Percentiles rank a stretch among this genome's conserved stretches.
Conservation (phyloP, 2,797 vertebrate genomes). For the Oryzias sinensis region DNA sequence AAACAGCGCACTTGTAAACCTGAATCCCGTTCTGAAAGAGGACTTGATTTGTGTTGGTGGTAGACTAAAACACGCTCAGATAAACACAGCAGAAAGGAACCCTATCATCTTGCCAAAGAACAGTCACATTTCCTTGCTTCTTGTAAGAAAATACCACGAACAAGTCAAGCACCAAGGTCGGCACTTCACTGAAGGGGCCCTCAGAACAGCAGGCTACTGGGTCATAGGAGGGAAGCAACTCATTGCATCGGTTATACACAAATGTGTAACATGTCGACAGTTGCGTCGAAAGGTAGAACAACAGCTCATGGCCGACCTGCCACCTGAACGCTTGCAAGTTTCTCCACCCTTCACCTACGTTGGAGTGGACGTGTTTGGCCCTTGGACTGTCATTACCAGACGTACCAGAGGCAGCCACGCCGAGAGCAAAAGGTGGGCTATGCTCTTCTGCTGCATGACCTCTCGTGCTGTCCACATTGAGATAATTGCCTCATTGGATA, state of each 20-base stretch:
- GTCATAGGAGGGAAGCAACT: not conserved
- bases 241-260: not conserved
- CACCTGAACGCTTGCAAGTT: too few relatives aligned
- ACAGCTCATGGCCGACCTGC: not conserved
- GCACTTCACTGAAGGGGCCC: not conserved
- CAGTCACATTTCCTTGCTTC: constrained; percentile 3
- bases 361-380: not conserved
- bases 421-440: too few relatives aligned
- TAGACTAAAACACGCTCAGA: not conserved
- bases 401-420: too few relatives aligned
- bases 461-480: too few relatives aligned
- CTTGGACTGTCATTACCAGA: too few relatives aligned
- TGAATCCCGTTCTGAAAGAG: not conserved
- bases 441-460: too few relatives aligned
- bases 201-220: not conserved
- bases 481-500: too few relatives aligned
- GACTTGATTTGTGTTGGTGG: not conserved
- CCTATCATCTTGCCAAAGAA: constrained; percentile 12
- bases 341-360: not conserved
- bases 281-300: not conserved
- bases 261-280: not conserved
- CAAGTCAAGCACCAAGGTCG: not conserved
- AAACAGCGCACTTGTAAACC: not conserved
- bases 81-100: constrained; percentile 4
- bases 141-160: not conserved